Base-by-base conservation (phyloP, 2,888 invertebrate genomes). In the Eristalis arbustorum region DNA sequence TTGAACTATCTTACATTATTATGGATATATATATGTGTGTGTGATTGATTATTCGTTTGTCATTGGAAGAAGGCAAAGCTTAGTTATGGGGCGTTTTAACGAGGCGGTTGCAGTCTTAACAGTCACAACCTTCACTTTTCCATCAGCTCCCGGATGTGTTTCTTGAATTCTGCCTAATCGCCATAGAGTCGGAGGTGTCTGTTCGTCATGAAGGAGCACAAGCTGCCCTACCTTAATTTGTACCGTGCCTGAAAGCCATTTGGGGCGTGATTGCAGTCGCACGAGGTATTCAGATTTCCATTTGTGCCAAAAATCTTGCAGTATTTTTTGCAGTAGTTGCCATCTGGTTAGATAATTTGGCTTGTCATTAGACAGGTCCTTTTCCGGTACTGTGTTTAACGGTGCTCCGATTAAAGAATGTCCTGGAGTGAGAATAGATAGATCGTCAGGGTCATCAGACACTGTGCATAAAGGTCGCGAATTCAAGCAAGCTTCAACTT, bases 331-430 rank as follows among this genome's bases (percentile, higher is more conserved):
- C 40, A 78, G 28, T 3, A 78, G 64, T 11, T 78, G 69, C 64
- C 77, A 78, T 64, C 59, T 69, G 25, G 56, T 40, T 14, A 78
- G 56, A 18, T 66, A 42, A 34, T 31, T 57, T 11, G 23, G 11
- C 11, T 64, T 77, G 22, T 37, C 11, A 14, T 71, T 59, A 0
- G 77, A 40, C 23, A 64, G n/a, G 8, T 71, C 64, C 40, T 63
- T 78, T 62, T 78, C 77, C 0, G 64, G 71, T 57, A 63, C n/a
- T n/a, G n/a, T n/a, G n/a, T n/a, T n/a, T n/a, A n/a, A n/a, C 31
- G 64, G 11, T 13, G 71, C 13, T 10, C 78, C 78, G 59, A 78
- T 78, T 18, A 71, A n/a, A 31, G 69, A 63, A 18, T 77, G 71
- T 64, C 59, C 71, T 42, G 71, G 77, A 64, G 71, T 64, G 6